These are phyloP conservation scores for Platygyra sinensis DNA, from an alignment of 64 coral and sea anemone genomes.

Conservation along the genomic window DNA sequence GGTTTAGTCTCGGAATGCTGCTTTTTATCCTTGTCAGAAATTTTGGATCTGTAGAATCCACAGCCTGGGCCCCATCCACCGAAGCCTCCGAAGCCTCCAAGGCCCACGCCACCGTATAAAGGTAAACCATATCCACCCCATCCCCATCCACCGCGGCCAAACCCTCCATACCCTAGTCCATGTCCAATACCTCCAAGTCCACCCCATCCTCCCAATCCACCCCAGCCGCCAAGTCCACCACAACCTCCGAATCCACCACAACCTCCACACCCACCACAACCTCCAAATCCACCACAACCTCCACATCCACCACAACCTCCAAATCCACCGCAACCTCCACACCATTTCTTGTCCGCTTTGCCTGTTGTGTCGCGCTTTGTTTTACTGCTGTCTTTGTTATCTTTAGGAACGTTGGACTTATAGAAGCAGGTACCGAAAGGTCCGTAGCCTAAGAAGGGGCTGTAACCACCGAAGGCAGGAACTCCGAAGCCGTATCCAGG, in stretches of 20 bases:
- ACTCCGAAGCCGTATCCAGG: constrained; percentile 62
- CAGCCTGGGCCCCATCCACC: constrained; percentile 53
- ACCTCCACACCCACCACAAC: constrained; percentile 27
- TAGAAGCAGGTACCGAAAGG: constrained; percentile 58
- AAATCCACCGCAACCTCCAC: constrained; percentile 58
- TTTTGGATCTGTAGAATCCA: constrained; percentile 81
- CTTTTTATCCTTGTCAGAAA: constrained; percentile 41
- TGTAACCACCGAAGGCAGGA: constrained; percentile 49
- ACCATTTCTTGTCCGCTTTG: constrained; percentile 51
- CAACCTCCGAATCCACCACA: constrained; percentile 23
- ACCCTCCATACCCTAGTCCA: constrained; percentile 28
- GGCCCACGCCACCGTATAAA: constrained; percentile 41
- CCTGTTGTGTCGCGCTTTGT: constrained; percentile 30
- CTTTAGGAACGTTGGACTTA: constrained; percentile 74
- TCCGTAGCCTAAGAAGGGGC: constrained; percentile 53
- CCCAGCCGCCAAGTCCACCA: constrained; percentile 25
- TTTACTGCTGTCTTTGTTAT: constrained; percentile 16
- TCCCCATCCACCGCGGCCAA: constrained; percentile 21
- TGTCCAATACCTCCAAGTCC: background rate
- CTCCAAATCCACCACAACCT: constrained; percentile 30
- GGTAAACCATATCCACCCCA: constrained; percentile 40
- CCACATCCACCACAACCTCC: constrained; percentile 27
- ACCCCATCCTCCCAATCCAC: constrained; percentile 3
- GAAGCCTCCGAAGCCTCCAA: constrained; percentile 35
- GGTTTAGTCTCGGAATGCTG: constrained; percentile 9